Percentiles rank a stretch among this genome's conserved stretches.
Evolutionary conservation across 2,888 invertebrate genomes (phyloP).

Genomic region (Dasypogon diadema): DNA sequence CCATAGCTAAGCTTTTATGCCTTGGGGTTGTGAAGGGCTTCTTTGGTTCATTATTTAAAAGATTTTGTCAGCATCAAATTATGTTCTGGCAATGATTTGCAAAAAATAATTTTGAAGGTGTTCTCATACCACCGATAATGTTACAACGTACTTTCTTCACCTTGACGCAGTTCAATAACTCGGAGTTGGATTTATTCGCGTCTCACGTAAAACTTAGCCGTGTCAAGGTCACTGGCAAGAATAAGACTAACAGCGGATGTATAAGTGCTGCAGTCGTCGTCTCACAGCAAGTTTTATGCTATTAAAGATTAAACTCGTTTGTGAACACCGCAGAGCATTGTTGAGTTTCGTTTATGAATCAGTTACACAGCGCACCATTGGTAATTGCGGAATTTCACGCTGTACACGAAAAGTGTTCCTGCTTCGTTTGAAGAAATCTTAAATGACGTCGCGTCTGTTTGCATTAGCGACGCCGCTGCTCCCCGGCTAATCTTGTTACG

Average conservation of each 20-base stretch:
- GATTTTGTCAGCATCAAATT: too few relatives aligned
- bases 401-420: too few relatives aligned
- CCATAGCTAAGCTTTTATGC: too few relatives aligned
- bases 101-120: too few relatives aligned
- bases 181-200: conserved; percentile 6
- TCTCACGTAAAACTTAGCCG: conserved; percentile 16
- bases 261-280: background rate
- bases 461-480: background rate
- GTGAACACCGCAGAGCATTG: background rate
- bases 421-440: too few relatives aligned
- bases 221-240: conserved; percentile 26
- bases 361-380: background rate
- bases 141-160: background rate
- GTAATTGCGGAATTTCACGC: too few relatives aligned
- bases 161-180: conserved; percentile 30
- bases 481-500: background rate
- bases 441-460: too few relatives aligned
- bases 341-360: background rate
- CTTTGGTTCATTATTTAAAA: too few relatives aligned
- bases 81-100: too few relatives aligned
- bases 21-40: too few relatives aligned
- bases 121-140: too few relatives aligned
- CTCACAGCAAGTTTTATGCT: conserved; percentile 10
- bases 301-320: conserved; percentile 5
- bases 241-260: background rate